Evolutionary conservation across 2,113 vertebrate genomes (phyloP), one percentile per base, ranked within the genome.

Genomic region (Chauna torquata): DNA sequence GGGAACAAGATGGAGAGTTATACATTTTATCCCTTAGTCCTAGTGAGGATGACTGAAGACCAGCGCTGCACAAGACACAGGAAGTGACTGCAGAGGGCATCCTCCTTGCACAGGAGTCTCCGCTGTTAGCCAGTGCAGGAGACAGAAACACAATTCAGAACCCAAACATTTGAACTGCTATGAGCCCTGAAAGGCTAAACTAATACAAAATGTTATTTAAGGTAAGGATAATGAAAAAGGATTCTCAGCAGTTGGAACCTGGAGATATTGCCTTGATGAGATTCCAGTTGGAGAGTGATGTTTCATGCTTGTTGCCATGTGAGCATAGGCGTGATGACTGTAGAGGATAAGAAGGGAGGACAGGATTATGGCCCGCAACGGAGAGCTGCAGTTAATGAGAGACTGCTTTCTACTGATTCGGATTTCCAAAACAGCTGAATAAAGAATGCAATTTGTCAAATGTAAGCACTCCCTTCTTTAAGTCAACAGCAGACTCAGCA

Each of bases 51-150:
- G 14, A 12, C 58, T 54, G 54, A 52, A 62, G 17, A 62, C 30
- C 27, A 84, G n/a, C 86, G 19, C 28, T 47, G 12, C 11, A 42
- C 4, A 23, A 32, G 19, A 54, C 2, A 4, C 3, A 42, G 32
- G 40, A 30, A 4, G 5, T 11, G 15, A 79, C 83, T 38, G 62
- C 42, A 85, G 74, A 76, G 44, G 42, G 42, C 47, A 86, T 44
- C 27, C 12, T 75, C 9, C 38, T 85, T 82, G 50, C 1, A 0
- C 66, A 40, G 36, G 12, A 66, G 8, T 54, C 49, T 69, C 30
- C 9, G 16, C 19, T 81, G 4, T n/a, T 24, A 44, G 0, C 2
- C 22, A 34, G 7, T 3, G 1, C 8, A 1, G 1, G n/a, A 55
- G 24, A 72, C 40, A 69, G 81, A 59, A 75, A 20, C 13, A 58